Evolutionary conservation across 2,888 invertebrate species (phyloP), one percentile per base, ranked within the genome.

Genomic region (Tetropium fuscum): DNA sequence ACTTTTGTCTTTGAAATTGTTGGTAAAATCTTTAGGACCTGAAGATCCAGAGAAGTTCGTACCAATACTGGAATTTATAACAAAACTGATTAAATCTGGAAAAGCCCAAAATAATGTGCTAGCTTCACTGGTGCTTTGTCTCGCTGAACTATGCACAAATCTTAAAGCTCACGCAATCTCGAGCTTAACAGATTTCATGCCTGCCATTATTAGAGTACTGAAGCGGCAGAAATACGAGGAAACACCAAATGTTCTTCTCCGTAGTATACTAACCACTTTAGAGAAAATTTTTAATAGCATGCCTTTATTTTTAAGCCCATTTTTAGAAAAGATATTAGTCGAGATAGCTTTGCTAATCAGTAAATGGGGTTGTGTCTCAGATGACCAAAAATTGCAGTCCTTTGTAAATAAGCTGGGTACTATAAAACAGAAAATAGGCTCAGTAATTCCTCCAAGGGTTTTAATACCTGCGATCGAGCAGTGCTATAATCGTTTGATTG

Each of bases 281-380:
- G 88, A 91, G 58, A 94, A 94, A 80, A 88, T 97, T 32, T 87
- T 95, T 2, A 92, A 93, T 75, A 89, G 90, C 18, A 79, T 97
- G 34, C 90, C 94, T 0, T 83, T 91, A 30, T 97, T 97, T 78
- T 79, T 97, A 64, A 95, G 94, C 61, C 93, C 94, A 0, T 95
- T 95, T 80, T 82, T 96, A 22, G 87, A 88, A 66, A 88, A 90
- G 69, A 84, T 94, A 22, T 76, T 94, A 0, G 84, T 84, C 5
- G 87, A 90, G 67, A 80, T 92, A 32, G 86, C 88, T 0, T 83
- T 86, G 55, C 78, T 92, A 25, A 64, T 69, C 4, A 70, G 65
- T 18, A 73, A 71, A 38, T 74, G 72, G 73, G 56, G 32, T 6
- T 30, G 13, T 15, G 34, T 10, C n/a, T 22, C 32, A 7, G 57